Conservation (phyloP, 2,888 invertebrate species). For the Gryllus longicercus region DNA sequence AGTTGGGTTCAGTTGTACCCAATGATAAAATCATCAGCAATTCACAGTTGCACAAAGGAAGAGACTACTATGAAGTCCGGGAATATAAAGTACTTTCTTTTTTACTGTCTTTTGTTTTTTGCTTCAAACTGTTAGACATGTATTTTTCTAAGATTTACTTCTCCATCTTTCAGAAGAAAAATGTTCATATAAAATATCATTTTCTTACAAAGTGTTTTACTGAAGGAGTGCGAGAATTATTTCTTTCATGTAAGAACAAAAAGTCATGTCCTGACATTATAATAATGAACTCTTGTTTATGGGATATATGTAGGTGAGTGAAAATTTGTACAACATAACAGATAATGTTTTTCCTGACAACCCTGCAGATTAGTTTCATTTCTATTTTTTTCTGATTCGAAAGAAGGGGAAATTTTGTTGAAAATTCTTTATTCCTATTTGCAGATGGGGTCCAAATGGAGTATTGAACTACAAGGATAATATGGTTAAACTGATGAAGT, state of each 20-base stretch:
- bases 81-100: slow-evolving; percentile 40
- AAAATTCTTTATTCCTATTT: background rate
- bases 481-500: slow-evolving; percentile 45
- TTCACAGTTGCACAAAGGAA: slow-evolving; percentile 45
- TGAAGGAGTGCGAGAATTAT: slow-evolving; percentile 44
- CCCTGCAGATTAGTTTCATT: no score
- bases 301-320: slow-evolving; percentile 46
- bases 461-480: slow-evolving; percentile 48
- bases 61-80: slow-evolving; percentile 47
- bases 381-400: no score
- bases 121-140: background rate
- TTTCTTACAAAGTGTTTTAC: slow-evolving; percentile 49
- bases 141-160: background rate
- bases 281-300: slow-evolving; percentile 51
- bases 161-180: slow-evolving; percentile 38
- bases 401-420: no score
- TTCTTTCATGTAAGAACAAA: slow-evolving; percentile 42
- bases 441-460: slow-evolving; percentile 44
- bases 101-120: background rate
- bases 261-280: slow-evolving; percentile 47
- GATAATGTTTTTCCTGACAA: no score
- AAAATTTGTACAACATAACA: no score
- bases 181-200: slow-evolving; percentile 42
- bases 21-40: slow-evolving; percentile 46
- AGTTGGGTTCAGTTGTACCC: slow-evolving; percentile 44